Conservation (phyloP, 2,797 vertebrate species). For the Echiichthys vipera region DNA sequence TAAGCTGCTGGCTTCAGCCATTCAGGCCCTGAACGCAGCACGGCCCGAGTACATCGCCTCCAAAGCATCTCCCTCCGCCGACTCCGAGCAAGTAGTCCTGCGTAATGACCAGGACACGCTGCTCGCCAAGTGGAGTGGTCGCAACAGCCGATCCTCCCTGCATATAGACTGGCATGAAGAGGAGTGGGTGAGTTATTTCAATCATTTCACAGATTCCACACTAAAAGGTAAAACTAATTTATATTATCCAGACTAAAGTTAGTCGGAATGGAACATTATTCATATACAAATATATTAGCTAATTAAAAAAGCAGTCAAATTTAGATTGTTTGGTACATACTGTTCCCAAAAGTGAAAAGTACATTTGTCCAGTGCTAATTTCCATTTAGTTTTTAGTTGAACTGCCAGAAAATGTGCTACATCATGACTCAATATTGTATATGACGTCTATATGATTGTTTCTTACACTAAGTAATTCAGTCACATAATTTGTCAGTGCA, state of each 20-base stretch:
- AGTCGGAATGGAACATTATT: no score
- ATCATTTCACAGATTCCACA: neutral
- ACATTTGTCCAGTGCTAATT: no score
- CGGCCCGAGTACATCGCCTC: constrained; percentile 98
- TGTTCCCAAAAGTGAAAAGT: no score
- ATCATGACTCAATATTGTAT: no score
- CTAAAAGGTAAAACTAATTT: no score
- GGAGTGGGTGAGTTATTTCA: constrained; percentile 90
- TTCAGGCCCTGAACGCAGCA: constrained; percentile 94
- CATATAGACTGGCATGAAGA: constrained; percentile 95
- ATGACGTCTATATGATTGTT: neutral
- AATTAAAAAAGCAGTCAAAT: no score
- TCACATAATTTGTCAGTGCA: neutral
- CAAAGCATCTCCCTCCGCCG: constrained; percentile 92
- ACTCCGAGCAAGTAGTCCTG: constrained; percentile 95
- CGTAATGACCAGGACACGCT: constrained; percentile 98
- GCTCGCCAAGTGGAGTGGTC: constrained; percentile 93
- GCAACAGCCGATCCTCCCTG: constrained; percentile 92
- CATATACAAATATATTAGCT: no score
- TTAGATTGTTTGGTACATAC: no score
- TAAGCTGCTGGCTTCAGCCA: constrained; percentile 93
- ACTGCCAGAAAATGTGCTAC: no score
- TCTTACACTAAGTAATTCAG: neutral
- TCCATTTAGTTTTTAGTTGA: no score
- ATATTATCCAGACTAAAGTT: no score